Evolutionary conservation across 1,140 invertebrate genomes (phyloP), one percentile per base, ranked within the genome.

Genomic region (Scaptomyza montana): DNA sequence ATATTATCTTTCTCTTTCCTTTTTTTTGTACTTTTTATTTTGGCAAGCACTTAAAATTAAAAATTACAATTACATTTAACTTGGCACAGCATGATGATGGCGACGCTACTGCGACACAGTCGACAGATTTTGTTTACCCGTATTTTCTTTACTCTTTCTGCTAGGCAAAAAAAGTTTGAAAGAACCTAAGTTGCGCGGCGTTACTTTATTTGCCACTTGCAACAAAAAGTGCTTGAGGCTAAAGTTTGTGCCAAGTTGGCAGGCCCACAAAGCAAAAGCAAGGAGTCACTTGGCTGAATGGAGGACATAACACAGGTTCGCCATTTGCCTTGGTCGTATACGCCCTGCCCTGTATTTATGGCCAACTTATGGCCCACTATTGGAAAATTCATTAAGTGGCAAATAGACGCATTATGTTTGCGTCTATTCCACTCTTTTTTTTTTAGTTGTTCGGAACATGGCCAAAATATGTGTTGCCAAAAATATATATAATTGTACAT

Each of bases 61-160:
- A 87, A 86, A 86, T 86, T 86, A 86, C 82, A 86, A 87, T 87
- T 87, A 87, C 82, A 87, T 89, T 87, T 89, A 70, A 82, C 71
- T 87, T 87, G 82, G 82, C 82, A 87, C 60, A 74, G 70, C 2
- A 25, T 25, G 21, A 25, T 43, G 61, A 59, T 19, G 60, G 10
- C 53, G 45, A 43, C 69, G 49, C 30, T 33, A 66, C 67, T 85
- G 76, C 80, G 62, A 57, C 78, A 57, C 78, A 79, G 77, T 60
- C 30, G 21, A 59, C 50, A 19, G 19, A 7, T 55, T 61, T 73
- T 77, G 63, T 77, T 60, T 62, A 72, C 67, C 69, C 33, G 13
- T 8, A 33, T 19, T 46, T 45, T 6, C 21, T n/a, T 13, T 16
- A 39, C 13, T 13, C 25, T 19, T 12, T 5, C 5, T 19, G 53